A percentile compares a stretch with the other conserved stretches of the same genome.
Evolutionary conservation across 2,888 invertebrate genomes (phyloP).

Genomic region (Andrena fulva): DNA sequence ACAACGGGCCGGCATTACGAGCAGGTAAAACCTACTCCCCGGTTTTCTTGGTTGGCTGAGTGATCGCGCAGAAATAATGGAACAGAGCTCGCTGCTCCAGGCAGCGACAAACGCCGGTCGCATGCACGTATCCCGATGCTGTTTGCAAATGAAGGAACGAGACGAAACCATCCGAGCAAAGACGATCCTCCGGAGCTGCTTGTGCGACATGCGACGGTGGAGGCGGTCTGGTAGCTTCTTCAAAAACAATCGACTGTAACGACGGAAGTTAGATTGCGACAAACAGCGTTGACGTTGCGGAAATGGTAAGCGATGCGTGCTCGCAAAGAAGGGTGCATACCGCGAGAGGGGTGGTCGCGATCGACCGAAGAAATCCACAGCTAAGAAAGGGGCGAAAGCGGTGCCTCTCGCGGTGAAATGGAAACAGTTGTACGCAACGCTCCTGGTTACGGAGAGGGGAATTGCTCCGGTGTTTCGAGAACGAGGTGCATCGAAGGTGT

Average conservation of each 20-base stretch:
- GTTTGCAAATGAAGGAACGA: slow-evolving; percentile 31
- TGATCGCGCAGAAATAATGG: neutral
- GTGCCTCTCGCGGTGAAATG: slow-evolving; percentile 11
- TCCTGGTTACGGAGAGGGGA: neutral
- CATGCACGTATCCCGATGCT: slow-evolving; percentile 16
- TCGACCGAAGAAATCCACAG: slow-evolving; percentile 53
- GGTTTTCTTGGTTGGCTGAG: slow-evolving; percentile 3
- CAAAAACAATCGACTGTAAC: slow-evolving; percentile 64
- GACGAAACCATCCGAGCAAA: neutral
- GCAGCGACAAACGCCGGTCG: neutral
- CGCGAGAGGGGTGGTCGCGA: slow-evolving; percentile 11
- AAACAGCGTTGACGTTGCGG: slow-evolving; percentile 61
- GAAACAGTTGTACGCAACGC: slow-evolving; percentile 5
- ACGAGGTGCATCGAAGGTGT: no score
- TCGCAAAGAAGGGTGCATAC: slow-evolving; percentile 23
- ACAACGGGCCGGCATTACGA: slow-evolving; percentile 32
- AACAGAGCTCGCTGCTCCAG: neutral
- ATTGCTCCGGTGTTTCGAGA: neutral
- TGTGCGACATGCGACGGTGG: neutral
- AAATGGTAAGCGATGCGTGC: slow-evolving; percentile 64
- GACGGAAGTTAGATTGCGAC: slow-evolving; percentile 62
- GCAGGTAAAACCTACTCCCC: neutral
- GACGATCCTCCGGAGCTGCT: slow-evolving; percentile 9
- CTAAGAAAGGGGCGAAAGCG: slow-evolving; percentile 3
- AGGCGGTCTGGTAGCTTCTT: slow-evolving; percentile 12